Evolutionary conservation across 2,797 vertebrate species (phyloP), one percentile per base, ranked within the genome.

Genomic region (Chrysocyon brachyurus): DNA sequence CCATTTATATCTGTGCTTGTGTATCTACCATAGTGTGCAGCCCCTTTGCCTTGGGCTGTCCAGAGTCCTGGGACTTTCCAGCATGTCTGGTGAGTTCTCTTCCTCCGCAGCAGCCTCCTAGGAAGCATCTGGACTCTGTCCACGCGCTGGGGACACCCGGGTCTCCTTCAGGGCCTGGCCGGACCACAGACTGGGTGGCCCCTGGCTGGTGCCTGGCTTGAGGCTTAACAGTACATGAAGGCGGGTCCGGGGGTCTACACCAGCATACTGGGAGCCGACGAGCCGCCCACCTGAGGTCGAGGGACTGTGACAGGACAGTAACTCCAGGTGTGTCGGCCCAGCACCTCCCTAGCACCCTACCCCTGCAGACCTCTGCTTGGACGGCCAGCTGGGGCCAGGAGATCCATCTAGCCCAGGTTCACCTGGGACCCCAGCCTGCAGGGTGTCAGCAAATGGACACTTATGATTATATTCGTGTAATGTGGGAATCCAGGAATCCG

Each of bases 141-240:
- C 7, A 1, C 8, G 40, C 1, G 7, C 40, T 46, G 40, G 40
- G 40, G 40, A 46, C 40, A 46, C 40, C 40, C 40, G 40, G 7
- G 40, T 46, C 40, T 46, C 40, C 40, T 46, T 7, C 77, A 7
- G 11, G 52, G 77, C 21, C 72, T 75, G 24, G 28, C 46, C 11
- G 5, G 77, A 8, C 17, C 11, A 2, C 52, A n/a, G 75, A 11
- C 49, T 26, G 0, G 5, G 17, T 0, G 5, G 49, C 3, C 19
- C 31, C 52, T 46, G 40, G 40, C 40, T 46, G 40, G 40, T 46
- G 40, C 6, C 40, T 46, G 40, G 40, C 40, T 46, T 46, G 40
- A 46, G 40, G 40, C 8, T 49, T 52, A 17, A 77, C 49, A 46
- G n/a, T 5, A 5, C 22, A 46, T 14, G 24, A 24, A 46, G 36